Percentiles rank a stretch among this genome's conserved stretches.
Conservation (phyloP, 2,113 vertebrate species). For the Carettochelys insculpta region DNA sequence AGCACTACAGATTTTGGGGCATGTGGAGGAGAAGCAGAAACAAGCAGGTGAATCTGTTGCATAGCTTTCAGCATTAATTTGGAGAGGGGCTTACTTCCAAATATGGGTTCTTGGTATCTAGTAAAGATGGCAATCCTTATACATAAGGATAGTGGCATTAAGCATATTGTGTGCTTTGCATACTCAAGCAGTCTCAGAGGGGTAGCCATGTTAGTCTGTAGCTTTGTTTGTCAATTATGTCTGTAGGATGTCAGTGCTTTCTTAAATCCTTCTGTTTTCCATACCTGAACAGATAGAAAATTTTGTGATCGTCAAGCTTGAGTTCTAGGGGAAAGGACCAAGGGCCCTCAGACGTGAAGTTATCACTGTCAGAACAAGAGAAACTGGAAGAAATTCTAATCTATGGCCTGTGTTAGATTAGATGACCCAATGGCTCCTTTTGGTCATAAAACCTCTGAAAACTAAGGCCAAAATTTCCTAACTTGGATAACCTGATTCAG, state of each 20-base stretch:
- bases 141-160: neutral
- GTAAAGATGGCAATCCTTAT: neutral
- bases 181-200: neutral
- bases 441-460: neutral
- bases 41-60: neutral
- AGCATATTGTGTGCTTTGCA: neutral
- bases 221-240: neutral
- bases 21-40: neutral
- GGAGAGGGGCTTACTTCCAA: neutral
- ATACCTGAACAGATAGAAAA: neutral
- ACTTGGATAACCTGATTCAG: neutral
- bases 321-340: neutral
- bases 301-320: neutral
- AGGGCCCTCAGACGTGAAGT: neutral
- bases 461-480: neutral
- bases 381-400: neutral
- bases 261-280: conserved; percentile 12
- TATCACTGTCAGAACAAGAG: neutral
- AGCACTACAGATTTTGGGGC: neutral
- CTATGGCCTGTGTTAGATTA: neutral
- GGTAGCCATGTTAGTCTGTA: no score
- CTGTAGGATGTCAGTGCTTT: neutral
- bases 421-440: neutral
- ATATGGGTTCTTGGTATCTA: neutral
- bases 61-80: neutral